Conservation (phyloP, 2,888 invertebrate species). For the Corythucha ciliata region DNA sequence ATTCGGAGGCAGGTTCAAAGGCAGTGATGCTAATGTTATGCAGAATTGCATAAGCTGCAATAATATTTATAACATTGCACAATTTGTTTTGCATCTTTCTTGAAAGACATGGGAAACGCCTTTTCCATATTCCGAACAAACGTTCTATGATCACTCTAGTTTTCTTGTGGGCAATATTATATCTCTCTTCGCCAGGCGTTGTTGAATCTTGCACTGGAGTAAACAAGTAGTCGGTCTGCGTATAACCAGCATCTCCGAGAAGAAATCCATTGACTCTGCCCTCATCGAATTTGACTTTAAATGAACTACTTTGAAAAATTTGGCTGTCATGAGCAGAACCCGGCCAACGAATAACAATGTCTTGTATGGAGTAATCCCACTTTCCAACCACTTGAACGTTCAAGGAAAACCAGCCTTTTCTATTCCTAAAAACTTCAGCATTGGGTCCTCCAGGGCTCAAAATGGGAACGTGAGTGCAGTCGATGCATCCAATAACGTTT, state of each 20-base stretch:
- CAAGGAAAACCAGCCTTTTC: background rate
- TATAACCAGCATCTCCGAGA: background rate
- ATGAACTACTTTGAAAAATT: background rate
- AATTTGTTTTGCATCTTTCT: background rate
- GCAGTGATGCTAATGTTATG: too few species aligned
- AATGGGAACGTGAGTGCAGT: constrained; percentile 3
- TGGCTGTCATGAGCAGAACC: background rate
- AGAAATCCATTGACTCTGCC: background rate
- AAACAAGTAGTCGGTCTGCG: too few species aligned
- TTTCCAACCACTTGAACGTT: constrained; percentile 1
- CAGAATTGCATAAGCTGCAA: too few species aligned
- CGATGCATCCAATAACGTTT: constrained; percentile 7
- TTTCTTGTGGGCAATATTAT: constrained; percentile 2
- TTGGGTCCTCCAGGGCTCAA: background rate
- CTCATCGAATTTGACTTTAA: background rate
- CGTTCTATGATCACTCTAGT: background rate
- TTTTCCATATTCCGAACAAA: background rate
- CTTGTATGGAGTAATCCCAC: background rate
- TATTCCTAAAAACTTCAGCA: constrained; percentile 7
- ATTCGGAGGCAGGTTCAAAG: too few species aligned
- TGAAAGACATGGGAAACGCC: constrained; percentile 1
- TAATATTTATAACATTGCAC: background rate
- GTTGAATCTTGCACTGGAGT: too few species aligned
- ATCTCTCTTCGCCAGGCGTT: too few species aligned
- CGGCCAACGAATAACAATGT: constrained; percentile 3